phyloP scores from a whole-genome alignment of 2,797 vertebrate species.

The Centropyge bicolor region DNA sequence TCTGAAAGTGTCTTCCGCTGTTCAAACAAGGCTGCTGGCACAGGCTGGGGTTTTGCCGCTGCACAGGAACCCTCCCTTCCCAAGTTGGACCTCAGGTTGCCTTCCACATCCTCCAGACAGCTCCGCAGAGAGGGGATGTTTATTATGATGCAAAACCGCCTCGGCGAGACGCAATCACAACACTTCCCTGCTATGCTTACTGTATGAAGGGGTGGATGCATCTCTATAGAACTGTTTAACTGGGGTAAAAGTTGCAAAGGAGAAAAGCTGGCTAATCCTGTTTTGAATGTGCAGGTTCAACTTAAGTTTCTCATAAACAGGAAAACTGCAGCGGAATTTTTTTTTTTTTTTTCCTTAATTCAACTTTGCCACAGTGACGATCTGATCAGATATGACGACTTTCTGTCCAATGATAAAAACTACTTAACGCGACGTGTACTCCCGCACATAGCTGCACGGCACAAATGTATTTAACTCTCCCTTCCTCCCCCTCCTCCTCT shows the following conservation, averaged over 20 bases:
- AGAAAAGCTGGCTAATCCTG: slow-evolving; percentile 61
- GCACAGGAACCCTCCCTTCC: slow-evolving; percentile 79
- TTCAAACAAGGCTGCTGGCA: slow-evolving; percentile 76
- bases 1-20: slow-evolving; percentile 78
- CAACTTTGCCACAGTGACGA: neutral
- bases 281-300: slow-evolving; percentile 43
- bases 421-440: slow-evolving; percentile 40
- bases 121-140: slow-evolving; percentile 79
- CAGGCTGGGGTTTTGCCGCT: slow-evolving; percentile 67
- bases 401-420: slow-evolving; percentile 34
- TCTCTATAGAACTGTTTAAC: slow-evolving; percentile 54
- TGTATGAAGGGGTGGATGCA: slow-evolving; percentile 57
- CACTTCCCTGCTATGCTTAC: slow-evolving; percentile 65
- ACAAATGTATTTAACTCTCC: slow-evolving; percentile 53
- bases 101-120: slow-evolving; percentile 80
- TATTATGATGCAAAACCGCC: slow-evolving; percentile 85
- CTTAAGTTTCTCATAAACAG: slow-evolving; percentile 36
- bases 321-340: neutral
- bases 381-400: slow-evolving; percentile 26
- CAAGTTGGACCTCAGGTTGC: slow-evolving; percentile 79
- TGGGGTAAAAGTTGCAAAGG: slow-evolving; percentile 55
- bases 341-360: neutral
- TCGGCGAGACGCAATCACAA: slow-evolving; percentile 78
- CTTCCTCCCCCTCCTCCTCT: slow-evolving; percentile 22
- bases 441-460: slow-evolving; percentile 31